A percentile compares a stretch with the other conserved stretches of the same genome.
phyloP scores from a whole-genome alignment of 2,797 vertebrate genomes.

The Crocidura indochinensis region DNA sequence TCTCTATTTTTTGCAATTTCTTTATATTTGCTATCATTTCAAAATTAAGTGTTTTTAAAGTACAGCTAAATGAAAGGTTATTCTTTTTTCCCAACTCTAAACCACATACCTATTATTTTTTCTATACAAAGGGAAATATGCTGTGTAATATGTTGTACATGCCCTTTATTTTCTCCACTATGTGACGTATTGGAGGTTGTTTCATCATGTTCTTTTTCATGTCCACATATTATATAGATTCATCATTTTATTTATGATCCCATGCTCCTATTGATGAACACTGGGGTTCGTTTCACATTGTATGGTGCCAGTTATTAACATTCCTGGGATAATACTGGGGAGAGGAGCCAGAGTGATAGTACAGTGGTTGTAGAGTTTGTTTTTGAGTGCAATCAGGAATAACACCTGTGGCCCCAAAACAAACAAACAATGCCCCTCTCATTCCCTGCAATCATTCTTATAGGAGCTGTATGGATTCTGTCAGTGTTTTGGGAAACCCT shows the following conservation, averaged over 20 bases:
- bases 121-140: conserved; percentile 22
- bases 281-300: not conserved
- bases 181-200: conserved; percentile 1
- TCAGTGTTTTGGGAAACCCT: too few relatives aligned
- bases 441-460: too few relatives aligned
- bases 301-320: too few relatives aligned
- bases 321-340: too few relatives aligned
- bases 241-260: conserved; percentile 8
- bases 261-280: not conserved
- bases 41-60: conserved; percentile 24
- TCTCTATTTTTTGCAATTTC: conserved; percentile 18
- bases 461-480: too few relatives aligned
- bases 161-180: not conserved
- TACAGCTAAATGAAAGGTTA: conserved; percentile 13
- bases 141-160: not conserved
- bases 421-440: too few relatives aligned
- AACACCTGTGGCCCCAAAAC: too few relatives aligned
- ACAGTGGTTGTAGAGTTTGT: too few relatives aligned
- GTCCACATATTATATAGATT: not conserved
- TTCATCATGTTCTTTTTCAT: conserved; percentile 4
- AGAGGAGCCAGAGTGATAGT: too few relatives aligned
- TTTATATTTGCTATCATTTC: conserved; percentile 29
- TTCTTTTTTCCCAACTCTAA: not conserved
- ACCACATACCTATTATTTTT: conserved; percentile 3
- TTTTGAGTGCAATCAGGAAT: too few relatives aligned